Evolutionary conservation across 2,888 invertebrate genomes (phyloP), one percentile per base, ranked within the genome.

Genomic region (Masnerella sp.): DNA sequence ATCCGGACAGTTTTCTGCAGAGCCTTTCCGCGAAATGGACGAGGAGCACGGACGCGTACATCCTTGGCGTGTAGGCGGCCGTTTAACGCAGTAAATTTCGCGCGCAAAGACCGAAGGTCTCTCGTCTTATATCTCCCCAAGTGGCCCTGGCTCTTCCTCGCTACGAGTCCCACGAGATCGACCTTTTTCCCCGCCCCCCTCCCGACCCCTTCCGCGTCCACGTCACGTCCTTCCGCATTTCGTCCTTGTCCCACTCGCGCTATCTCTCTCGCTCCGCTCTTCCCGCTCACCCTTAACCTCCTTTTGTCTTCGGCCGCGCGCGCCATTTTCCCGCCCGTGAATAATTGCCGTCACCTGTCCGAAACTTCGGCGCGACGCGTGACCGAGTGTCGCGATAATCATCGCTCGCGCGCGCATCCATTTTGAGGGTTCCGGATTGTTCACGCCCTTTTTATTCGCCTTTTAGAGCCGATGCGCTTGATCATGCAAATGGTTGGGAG

Each of bases 141-240:
- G 83, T 82, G 78, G 81, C 79, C 78, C 78, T 80, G 81, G 78
- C 74, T 83, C 81, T 80, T 81, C 78, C 81, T 76, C 77, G 76
- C 64, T 80, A 82, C 81, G 81, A 83, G 80, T 81, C 84, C 81
- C 84, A 79, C 77, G 83, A 81, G 84, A 74, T 79, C 72, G 73
- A 68, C 76, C 72, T 76, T 69, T 76, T 76, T 75, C 62, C 47
- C 67, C 56, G 68, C 65, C 76, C 69, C 59, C 74, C 45, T 58
- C 45, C 45, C 56, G 34, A 61, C 51, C 67, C 77, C 43, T 61
- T 72, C 70, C 69, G 65, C 59, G 47, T 67, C 70, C 67, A 49
- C 62, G 56, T 56, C 54, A 54, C 47, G 28, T 47, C 34, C 54
- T 73, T 62, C 67, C 61, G 59, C 73, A 52, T 70, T 47, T 32